Evolutionary conservation across 2,888 invertebrate species (phyloP).

Genomic region (Agrypnus murinus): DNA sequence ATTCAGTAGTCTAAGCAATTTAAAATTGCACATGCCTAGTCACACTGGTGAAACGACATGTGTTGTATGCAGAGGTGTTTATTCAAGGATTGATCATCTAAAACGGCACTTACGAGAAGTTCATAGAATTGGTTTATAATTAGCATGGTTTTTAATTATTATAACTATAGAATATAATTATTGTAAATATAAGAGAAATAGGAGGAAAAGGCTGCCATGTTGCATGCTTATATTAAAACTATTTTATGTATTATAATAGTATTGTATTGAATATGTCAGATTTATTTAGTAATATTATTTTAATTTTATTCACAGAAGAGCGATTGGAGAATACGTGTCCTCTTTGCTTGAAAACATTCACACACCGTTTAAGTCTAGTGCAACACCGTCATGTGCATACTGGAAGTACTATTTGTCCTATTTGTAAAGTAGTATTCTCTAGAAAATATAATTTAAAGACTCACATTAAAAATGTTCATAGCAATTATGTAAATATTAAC

Average conservation of each 20-base stretch:
- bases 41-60: constrained; percentile 35
- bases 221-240: too few relatives aligned
- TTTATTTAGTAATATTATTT: constrained; percentile 9
- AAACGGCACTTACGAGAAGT: constrained; percentile 9
- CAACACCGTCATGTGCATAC: constrained; percentile 45
- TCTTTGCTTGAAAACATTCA: constrained; percentile 46
- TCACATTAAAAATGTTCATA: constrained; percentile 42
- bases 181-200: too few relatives aligned
- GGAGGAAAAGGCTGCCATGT: too few relatives aligned
- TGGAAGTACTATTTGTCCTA: constrained; percentile 39
- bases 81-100: constrained; percentile 33
- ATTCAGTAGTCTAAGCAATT: constrained; percentile 9
- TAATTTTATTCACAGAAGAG: constrained; percentile 37
- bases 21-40: constrained; percentile 34
- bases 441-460: constrained; percentile 41
- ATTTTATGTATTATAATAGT: too few relatives aligned
- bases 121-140: constrained; percentile 2
- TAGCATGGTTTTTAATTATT: too few relatives aligned
- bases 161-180: too few relatives aligned
- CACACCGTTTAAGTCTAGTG: constrained; percentile 44
- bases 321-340: constrained; percentile 41
- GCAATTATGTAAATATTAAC: constrained; percentile 11
- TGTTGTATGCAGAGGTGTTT: constrained; percentile 24
- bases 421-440: constrained; percentile 41
- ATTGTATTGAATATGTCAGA: too few relatives aligned